Evolutionary conservation across 2,113 vertebrate species (phyloP).

Genomic region (Cinclus cinclus): DNA sequence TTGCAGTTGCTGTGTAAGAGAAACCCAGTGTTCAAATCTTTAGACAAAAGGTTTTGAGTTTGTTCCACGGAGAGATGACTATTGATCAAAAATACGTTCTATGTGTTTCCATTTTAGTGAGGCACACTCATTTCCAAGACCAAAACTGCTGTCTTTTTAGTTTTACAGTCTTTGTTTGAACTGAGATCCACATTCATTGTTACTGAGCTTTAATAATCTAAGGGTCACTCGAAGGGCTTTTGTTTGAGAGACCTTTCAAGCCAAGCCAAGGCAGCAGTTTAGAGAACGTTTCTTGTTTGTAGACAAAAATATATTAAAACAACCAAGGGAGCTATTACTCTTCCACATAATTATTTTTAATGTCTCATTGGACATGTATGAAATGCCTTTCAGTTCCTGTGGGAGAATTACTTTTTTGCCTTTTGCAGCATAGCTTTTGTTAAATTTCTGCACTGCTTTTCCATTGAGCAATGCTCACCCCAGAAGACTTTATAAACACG

Average conservation of each 20-base stretch:
- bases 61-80: neutral
- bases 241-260: conserved; percentile 82
- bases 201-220: conserved; percentile 76
- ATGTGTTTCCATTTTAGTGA: neutral
- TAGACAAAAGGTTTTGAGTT: neutral
- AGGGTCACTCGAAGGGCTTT: conserved; percentile 77
- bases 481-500: conserved; percentile 50
- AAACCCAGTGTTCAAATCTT: neutral
- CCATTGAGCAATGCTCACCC: conserved; percentile 60
- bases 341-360: conserved; percentile 83
- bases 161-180: conserved; percentile 55
- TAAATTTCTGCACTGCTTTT: conserved; percentile 64
- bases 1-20: neutral
- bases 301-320: conserved; percentile 85
- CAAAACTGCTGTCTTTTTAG: conserved; percentile 56
- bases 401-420: conserved; percentile 73
- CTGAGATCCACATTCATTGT: conserved; percentile 67
- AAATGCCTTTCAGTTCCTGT: conserved; percentile 79
- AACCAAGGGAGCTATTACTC: conserved; percentile 84
- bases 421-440: conserved; percentile 64
- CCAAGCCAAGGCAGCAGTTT: conserved; percentile 81
- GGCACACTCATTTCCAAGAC: neutral
- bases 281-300: conserved; percentile 84
- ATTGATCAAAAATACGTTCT: neutral
- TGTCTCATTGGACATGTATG: conserved; percentile 78